Conservation (phyloP, 2,888 invertebrate genomes). For the Cinara cedri region DNA sequence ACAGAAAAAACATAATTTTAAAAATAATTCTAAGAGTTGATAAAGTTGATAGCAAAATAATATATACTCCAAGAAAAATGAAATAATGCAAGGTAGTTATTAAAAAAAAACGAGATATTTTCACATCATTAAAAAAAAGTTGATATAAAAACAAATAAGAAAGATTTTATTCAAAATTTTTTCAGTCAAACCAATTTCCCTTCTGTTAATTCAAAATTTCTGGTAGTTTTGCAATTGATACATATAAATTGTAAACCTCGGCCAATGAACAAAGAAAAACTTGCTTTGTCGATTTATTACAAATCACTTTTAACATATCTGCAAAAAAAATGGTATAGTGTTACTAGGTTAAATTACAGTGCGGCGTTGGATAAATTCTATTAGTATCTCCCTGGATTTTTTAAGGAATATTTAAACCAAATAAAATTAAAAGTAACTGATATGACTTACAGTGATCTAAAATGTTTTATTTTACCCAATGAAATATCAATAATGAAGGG, state of each 20-base stretch:
- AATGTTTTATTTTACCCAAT: slow-evolving; percentile 6
- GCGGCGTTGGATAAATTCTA: not conserved
- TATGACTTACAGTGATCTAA: not conserved
- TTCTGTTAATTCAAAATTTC: not conserved
- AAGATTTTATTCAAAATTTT: not conserved
- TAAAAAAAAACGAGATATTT: not conserved
- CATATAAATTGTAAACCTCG: not conserved
- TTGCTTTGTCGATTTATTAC: slow-evolving; percentile 1
- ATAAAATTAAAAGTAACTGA: slow-evolving; percentile 1
- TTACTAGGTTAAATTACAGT: not conserved
- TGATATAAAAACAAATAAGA: not conserved
- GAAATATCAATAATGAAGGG: slow-evolving; percentile 4
- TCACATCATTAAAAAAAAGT: not conserved
- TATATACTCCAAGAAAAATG: no score
- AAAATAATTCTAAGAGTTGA: no score
- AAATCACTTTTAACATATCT: slow-evolving; percentile 7
- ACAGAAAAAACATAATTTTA: no score
- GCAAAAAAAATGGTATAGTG: slow-evolving; percentile 1
- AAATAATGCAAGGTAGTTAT: no score
- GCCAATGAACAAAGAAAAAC: not conserved
- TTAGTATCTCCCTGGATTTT: not conserved
- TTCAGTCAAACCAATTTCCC: not conserved
- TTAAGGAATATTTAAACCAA: not conserved
- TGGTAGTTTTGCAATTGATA: not conserved
- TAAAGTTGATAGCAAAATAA: no score